A percentile compares a stretch with the other conserved stretches of the same genome.
These are phyloP conservation scores for Nestor notabilis DNA, from an alignment of 2,113 vertebrate species.

Conservation along the genomic window DNA sequence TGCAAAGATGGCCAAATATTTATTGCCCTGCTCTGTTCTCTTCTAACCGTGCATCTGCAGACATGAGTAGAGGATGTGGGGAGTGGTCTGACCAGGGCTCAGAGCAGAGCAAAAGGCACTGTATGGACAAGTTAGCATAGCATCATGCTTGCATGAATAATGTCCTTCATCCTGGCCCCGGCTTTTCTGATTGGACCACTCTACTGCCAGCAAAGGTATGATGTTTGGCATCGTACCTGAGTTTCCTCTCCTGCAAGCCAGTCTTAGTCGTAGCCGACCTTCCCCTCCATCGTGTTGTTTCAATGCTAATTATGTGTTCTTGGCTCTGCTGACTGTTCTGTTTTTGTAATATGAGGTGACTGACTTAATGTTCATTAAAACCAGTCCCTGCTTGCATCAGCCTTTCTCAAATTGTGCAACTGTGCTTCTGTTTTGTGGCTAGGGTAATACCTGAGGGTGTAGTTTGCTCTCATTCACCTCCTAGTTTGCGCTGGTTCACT, in stretches of 20 bases:
- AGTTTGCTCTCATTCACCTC: background rate
- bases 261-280: background rate
- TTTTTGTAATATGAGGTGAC: background rate
- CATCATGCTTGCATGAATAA: background rate
- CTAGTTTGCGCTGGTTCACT: background rate
- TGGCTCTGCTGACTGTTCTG: background rate
- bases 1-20: background rate
- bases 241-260: background rate
- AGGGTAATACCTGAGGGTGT: background rate
- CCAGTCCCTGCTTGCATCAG: conserved; percentile 1
- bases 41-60: background rate
- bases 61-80: accelerated
- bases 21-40: background rate
- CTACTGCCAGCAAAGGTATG: background rate
- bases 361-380: background rate
- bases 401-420: background rate
- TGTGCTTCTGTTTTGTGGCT: background rate
- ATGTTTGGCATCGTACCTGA: background rate
- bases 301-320: accelerated
- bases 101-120: accelerated
- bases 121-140: accelerated
- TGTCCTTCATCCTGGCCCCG: background rate
- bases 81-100: accelerated
- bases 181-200: background rate
- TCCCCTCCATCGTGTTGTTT: background rate